These are phyloP conservation scores for Salvelinus fontinalis DNA, from an alignment of 2,113 vertebrate species.

Conservation along the genomic window DNA sequence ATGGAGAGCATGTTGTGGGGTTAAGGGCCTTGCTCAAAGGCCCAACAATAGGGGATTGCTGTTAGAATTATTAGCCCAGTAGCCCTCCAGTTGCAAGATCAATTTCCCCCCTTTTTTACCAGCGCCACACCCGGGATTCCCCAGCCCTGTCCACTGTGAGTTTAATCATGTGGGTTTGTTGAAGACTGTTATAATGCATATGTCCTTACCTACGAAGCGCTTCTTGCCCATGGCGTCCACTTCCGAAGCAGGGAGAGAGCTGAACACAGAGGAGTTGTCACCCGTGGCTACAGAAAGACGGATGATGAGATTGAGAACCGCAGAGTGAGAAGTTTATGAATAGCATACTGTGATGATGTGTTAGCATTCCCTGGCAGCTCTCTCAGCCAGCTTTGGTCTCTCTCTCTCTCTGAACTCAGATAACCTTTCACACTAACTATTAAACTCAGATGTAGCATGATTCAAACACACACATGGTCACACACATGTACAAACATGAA, in stretches of 20 bases:
- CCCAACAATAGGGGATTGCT: too few species aligned
- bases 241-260: conserved; percentile 85
- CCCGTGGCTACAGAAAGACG: conserved; percentile 58
- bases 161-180: neutral
- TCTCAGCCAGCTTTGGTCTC: conserved; percentile 5
- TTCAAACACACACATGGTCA: neutral
- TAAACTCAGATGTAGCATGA: neutral
- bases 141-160: neutral
- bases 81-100: too few species aligned
- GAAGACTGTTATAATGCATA: too few species aligned
- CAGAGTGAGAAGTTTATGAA: neutral
- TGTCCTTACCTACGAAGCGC: conserved; percentile 83
- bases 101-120: too few species aligned
- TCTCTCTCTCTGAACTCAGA: neutral
- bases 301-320: neutral
- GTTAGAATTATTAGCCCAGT: too few species aligned
- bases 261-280: conserved; percentile 87
- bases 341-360: conserved; percentile 13
- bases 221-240: conserved; percentile 87
- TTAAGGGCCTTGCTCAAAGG: too few species aligned
- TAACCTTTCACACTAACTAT: neutral
- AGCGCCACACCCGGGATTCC: neutral
- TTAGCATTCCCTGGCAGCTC: conserved; percentile 48
- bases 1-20: too few species aligned
- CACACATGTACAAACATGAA: neutral